Base-by-base conservation (phyloP, 2,797 vertebrate genomes). In the Pempheris klunzingeri region DNA sequence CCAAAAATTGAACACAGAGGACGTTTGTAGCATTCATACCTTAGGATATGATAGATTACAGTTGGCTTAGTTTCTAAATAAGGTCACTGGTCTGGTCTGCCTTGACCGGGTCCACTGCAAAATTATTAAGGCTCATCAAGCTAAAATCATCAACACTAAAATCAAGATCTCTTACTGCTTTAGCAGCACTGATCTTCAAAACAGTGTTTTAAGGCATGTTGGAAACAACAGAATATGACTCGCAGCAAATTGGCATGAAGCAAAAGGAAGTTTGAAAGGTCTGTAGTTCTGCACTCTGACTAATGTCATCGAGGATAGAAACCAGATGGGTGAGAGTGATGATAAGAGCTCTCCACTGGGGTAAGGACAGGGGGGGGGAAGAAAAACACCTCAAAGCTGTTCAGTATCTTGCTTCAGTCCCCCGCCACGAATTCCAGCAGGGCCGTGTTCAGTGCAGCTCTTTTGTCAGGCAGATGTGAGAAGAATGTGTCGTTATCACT, bases 271-370 rank as follows among this genome's bases (percentile, higher is more conserved):
- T 80, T 69, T 78, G 64, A 80, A 75, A 71, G 78, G 74, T 68
- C 46, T 78, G 47, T 30, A 46, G 46, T 64, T 53, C 52, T 72
- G 64, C 66, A 72, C 57, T 66, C 69, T 66, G 80, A 82, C 79
- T 82, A 32, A 84, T 78, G 83, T 87, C 80, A 81, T 46, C 77
- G 18, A 46, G 53, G 87, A 92, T 80, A 61, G 80, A 91, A 91
- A 90, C 87, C 92, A 92, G 92, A 92, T 90, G 90, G 80, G 71
- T 65, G 75, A 84, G 80, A 77, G 62, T 22, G 84, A 82, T 52
- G 90, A 93, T 88, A 90, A 90, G 83, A 90, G 58, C 44, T 66
- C 82, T 74, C 70, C 59, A 71, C 9, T 3, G 60, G 74, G 64
- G 65, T 11, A 64, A 70, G 71, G 54, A 64, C 13, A 9, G 46